Evolutionary conservation across 2,888 invertebrate genomes (phyloP).

Genomic region (Cheiracanthium punctorium): DNA sequence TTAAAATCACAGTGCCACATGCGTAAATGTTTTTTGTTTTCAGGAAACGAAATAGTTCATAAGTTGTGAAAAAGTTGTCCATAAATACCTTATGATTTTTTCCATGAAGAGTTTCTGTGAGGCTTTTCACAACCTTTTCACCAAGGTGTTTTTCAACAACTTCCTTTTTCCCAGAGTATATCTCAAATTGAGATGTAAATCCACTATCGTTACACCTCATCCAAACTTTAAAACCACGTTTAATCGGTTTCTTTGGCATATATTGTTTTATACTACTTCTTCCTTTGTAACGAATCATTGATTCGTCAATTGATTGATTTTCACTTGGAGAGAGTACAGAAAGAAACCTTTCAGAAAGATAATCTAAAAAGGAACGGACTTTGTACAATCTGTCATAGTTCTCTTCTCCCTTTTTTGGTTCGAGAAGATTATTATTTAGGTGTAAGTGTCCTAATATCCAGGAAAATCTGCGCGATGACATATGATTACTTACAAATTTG

Average conservation of each 20-base stretch:
- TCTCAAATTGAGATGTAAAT: slow-evolving; percentile 15
- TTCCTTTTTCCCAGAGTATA: slow-evolving; percentile 19
- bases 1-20: too few species aligned
- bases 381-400: not conserved
- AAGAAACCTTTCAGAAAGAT: not conserved
- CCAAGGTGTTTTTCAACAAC: slow-evolving; percentile 8
- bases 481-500: not conserved
- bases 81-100: not conserved
- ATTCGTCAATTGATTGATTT: slow-evolving; percentile 30
- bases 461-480: not conserved
- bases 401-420: not conserved
- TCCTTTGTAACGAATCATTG: not conserved
- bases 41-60: not conserved
- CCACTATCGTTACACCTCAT: slow-evolving; percentile 5
- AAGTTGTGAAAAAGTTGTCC: slow-evolving; percentile 3
- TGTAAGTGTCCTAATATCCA: not conserved
- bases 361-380: not conserved
- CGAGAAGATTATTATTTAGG: not conserved
- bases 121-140: slow-evolving; percentile 14
- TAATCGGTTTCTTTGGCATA: slow-evolving; percentile 17
- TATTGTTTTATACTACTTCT: slow-evolving; percentile 16
- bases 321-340: not conserved
- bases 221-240: slow-evolving; percentile 27
- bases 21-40: not conserved
- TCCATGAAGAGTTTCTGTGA: not conserved